Percentiles rank a stretch among this genome's conserved stretches.
Evolutionary conservation across 2,888 invertebrate genomes (phyloP).

Genomic region (Parnassius smintheus): DNA sequence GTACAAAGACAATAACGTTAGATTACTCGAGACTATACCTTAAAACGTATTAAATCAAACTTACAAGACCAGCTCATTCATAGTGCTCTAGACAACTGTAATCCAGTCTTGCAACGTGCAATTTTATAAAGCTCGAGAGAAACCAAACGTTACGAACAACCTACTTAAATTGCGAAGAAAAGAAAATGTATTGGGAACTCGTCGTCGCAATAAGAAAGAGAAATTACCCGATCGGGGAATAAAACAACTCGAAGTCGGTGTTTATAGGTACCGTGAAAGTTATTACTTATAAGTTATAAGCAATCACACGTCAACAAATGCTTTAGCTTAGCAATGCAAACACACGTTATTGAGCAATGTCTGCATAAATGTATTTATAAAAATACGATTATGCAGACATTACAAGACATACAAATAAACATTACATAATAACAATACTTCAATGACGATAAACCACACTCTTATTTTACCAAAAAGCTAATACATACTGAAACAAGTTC

Average conservation of each 20-base stretch:
- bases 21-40: slow-evolving; percentile 16
- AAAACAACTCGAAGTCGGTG: slow-evolving; percentile 63
- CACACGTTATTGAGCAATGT: slow-evolving; percentile 12
- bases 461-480: neutral
- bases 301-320: neutral
- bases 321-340: slow-evolving; percentile 1
- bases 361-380: slow-evolving; percentile 6
- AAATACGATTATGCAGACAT: slow-evolving; percentile 12
- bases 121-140: slow-evolving; percentile 64
- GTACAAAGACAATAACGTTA: neutral
- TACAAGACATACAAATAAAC: neutral
- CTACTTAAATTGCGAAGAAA: slow-evolving; percentile 70
- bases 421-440: slow-evolving; percentile 15
- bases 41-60: slow-evolving; percentile 45
- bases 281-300: slow-evolving; percentile 46
- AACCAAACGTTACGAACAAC: slow-evolving; percentile 67
- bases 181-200: slow-evolving; percentile 67
- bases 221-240: slow-evolving; percentile 60
- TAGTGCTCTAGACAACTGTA: slow-evolving; percentile 49
- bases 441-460: slow-evolving; percentile 11
- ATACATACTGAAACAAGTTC: neutral
- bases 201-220: slow-evolving; percentile 56
- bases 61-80: slow-evolving; percentile 38
- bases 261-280: slow-evolving; percentile 69
- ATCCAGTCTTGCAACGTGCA: slow-evolving; percentile 48